Conservation (phyloP, 2,797 vertebrate species). For the Siniperca scherzeri region DNA sequence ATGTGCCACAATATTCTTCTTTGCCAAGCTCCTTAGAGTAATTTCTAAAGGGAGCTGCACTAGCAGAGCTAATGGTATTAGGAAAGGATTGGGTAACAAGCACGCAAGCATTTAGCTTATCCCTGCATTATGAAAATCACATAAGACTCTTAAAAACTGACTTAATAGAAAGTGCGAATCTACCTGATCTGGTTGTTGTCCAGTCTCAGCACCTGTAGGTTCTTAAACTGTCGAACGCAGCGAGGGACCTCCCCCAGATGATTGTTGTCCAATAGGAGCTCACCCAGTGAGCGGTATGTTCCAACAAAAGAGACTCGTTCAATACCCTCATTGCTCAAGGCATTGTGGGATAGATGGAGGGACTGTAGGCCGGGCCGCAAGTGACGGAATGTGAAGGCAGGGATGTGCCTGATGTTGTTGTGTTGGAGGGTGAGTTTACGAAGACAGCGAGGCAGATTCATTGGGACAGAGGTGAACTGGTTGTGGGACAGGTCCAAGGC, state of each 20-base stretch:
- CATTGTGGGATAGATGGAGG: slow-evolving; percentile 86
- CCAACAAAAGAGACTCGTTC: slow-evolving; percentile 83
- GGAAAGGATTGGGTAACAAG: slow-evolving; percentile 8
- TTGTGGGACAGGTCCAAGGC: slow-evolving; percentile 86
- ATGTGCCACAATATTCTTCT: slow-evolving; percentile 1
- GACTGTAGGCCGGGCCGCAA: slow-evolving; percentile 84
- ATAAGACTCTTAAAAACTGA: not conserved
- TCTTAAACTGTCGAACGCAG: slow-evolving; percentile 84
- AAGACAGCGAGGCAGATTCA: slow-evolving; percentile 82
- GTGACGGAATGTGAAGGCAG: slow-evolving; percentile 82
- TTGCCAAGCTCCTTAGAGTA: slow-evolving; percentile 22
- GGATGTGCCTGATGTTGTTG: slow-evolving; percentile 83
- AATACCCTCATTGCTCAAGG: slow-evolving; percentile 69
- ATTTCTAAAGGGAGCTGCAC: slow-evolving; percentile 10
- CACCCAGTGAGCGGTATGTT: slow-evolving; percentile 80
- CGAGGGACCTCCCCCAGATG: slow-evolving; percentile 81
- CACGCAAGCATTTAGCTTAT: not conserved
- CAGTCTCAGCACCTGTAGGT: slow-evolving; percentile 84
- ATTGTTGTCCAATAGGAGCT: slow-evolving; percentile 88
- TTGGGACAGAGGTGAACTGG: slow-evolving; percentile 80
- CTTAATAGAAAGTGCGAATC: not conserved
- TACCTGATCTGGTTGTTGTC: slow-evolving; percentile 89
- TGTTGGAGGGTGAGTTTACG: slow-evolving; percentile 82
- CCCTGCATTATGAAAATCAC: slow-evolving; percentile 17
- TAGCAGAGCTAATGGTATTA: slow-evolving; percentile 20